Evolutionary conservation across 2,888 invertebrate genomes (phyloP).

Genomic region (Cheilosia urbana): DNA sequence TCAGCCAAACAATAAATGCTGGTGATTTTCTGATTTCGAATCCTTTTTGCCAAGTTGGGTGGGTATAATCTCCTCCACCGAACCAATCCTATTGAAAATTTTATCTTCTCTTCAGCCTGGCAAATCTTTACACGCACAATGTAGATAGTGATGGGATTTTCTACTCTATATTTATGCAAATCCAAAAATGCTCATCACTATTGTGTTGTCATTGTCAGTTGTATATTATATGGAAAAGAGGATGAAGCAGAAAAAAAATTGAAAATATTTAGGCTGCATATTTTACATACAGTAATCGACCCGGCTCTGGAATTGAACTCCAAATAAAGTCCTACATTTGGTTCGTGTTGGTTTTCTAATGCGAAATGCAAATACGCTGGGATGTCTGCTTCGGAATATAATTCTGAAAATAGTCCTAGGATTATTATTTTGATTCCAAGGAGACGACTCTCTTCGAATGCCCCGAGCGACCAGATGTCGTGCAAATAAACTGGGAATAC

Average conservation of each 20-base stretch:
- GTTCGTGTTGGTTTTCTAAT: conserved; percentile 1
- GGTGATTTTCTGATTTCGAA: conserved; percentile 56
- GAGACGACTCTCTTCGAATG: not conserved
- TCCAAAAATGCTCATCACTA: conserved; percentile 62
- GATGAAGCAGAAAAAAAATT: not conserved
- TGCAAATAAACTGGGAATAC: not conserved
- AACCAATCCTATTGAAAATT: conserved; percentile 60
- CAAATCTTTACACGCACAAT: conserved; percentile 4
- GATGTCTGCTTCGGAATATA: conserved; percentile 1
- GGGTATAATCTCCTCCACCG: not conserved
- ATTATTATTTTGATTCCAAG: not conserved
- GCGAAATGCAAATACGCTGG: conserved; percentile 32
- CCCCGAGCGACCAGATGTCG: not conserved
- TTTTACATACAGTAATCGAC: conserved; percentile 39
- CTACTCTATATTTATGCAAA: conserved; percentile 69
- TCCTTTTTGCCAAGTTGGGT: conserved; percentile 4
- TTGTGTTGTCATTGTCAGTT: conserved; percentile 55
- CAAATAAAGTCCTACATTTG: conserved; percentile 27
- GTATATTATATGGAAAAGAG: not conserved
- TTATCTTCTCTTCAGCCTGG: conserved; percentile 48
- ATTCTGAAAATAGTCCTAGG: not conserved
- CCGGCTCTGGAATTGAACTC: conserved; percentile 23
- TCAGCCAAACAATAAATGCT: conserved; percentile 65
- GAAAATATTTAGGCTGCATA: conserved; percentile 29
- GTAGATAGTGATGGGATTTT: conserved; percentile 30